Evolutionary conservation across 2,797 vertebrate species (phyloP).

Genomic region (Babyrousa celebensis): DNA sequence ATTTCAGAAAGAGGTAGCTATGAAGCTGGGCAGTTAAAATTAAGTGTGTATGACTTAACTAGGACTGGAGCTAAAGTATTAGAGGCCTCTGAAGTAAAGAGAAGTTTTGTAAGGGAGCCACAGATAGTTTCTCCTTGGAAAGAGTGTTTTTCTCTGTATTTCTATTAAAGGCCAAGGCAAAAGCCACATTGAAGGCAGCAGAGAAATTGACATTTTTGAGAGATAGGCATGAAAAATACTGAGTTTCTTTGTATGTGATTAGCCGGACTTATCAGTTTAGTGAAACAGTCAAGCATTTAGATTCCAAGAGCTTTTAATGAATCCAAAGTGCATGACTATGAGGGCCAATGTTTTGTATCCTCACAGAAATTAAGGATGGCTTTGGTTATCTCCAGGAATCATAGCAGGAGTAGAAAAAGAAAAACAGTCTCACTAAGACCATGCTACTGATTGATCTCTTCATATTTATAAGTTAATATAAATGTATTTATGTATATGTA

Average conservation of each 20-base stretch:
- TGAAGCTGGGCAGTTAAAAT: not conserved
- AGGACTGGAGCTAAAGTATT: not conserved
- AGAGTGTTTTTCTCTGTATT: not conserved
- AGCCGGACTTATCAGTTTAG: not conserved
- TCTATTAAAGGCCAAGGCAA: not conserved
- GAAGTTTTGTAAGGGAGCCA: not conserved
- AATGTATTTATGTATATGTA: not conserved
- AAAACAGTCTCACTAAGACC: not conserved
- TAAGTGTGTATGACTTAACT: not conserved
- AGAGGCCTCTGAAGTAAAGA: not conserved
- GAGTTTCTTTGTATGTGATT: not conserved
- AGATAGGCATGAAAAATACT: not conserved
- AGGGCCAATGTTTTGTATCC: not conserved
- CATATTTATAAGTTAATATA: not conserved
- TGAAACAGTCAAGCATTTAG: not conserved
- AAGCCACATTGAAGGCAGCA: not conserved
- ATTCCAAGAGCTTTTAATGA: not conserved
- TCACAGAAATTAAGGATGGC: not conserved
- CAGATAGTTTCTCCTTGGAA: too few relatives aligned
- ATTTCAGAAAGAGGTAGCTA: not conserved
- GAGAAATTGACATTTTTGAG: not conserved
- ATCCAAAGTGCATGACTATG: not conserved
- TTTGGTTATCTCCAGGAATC: not conserved
- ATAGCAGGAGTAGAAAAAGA: not conserved
- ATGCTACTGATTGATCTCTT: not conserved